These are phyloP conservation scores for Otolemur garnettii DNA, from an alignment of 2,113 vertebrate genomes.

Conservation along the genomic window DNA sequence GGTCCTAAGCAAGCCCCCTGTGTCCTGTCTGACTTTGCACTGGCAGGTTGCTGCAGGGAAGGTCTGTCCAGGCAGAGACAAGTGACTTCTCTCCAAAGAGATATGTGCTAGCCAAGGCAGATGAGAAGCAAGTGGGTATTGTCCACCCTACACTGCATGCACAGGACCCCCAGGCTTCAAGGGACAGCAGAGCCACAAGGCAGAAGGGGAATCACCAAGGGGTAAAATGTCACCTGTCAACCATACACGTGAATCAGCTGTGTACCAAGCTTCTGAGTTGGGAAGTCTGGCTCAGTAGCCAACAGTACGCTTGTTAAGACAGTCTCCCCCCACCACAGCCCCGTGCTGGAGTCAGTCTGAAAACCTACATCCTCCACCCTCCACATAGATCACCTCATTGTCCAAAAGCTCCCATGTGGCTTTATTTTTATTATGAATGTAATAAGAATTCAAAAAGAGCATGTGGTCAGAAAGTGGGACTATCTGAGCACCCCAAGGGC, in stretches of 20 bases:
- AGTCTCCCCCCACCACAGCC: not conserved
- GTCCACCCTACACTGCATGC: not conserved
- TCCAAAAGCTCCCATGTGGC: not conserved
- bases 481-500: not conserved
- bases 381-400: not conserved
- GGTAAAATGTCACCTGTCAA: not conserved
- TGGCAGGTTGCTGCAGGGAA: not conserved
- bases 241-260: not conserved
- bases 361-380: not conserved
- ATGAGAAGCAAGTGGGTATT: not conserved
- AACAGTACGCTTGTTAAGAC: fast-evolving
- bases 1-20: not conserved
- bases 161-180: not conserved
- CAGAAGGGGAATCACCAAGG: not conserved
- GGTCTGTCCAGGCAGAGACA: too few species aligned
- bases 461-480: not conserved
- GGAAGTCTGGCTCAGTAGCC: too few species aligned
- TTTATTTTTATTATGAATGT: not conserved
- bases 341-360: not conserved
- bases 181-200: too few species aligned
- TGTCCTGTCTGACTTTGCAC: not conserved
- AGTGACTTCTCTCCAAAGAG: not conserved
- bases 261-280: not conserved
- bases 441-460: not conserved
- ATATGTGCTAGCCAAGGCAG: not conserved